Conservation (phyloP, 2,797 vertebrate genomes). For the Poeciliopsis infans region DNA sequence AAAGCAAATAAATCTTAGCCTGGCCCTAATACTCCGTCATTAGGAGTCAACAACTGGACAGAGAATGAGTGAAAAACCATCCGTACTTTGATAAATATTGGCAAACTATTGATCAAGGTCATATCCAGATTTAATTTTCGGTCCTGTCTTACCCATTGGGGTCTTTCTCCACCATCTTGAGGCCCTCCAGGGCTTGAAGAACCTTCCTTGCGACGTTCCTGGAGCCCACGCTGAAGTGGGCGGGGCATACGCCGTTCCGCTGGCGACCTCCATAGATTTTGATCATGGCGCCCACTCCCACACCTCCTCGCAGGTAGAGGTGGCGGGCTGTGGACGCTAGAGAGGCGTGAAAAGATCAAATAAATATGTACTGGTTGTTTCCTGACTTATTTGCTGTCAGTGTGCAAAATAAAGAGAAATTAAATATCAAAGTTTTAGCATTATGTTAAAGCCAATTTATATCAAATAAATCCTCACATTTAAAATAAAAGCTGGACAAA, state of each 20-base stretch:
- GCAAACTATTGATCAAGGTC: background rate
- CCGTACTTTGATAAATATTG: background rate
- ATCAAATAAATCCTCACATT: background rate
- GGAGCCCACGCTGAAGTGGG: constrained; percentile 90
- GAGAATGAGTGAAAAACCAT: background rate
- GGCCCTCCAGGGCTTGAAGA: constrained; percentile 87
- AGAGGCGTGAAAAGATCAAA: background rate
- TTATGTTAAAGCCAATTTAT: background rate
- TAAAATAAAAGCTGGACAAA: background rate
- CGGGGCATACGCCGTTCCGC: constrained; percentile 89
- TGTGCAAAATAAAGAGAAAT: background rate
- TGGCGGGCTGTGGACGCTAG: constrained; percentile 89
- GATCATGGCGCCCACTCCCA: constrained; percentile 90
- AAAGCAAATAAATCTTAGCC: too few species aligned
- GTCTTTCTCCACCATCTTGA: constrained; percentile 94
- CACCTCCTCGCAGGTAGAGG: constrained; percentile 89
- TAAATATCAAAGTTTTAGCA: background rate
- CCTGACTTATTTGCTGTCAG: constrained; percentile 19
- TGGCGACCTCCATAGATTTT: constrained; percentile 92
- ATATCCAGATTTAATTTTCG: background rate
- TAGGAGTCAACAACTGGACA: background rate
- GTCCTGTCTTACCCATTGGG: constrained; percentile 85
- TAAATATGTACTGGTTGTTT: constrained; percentile 2
- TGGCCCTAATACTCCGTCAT: too few species aligned
- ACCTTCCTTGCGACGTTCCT: constrained; percentile 89